Percentiles rank a stretch among this genome's conserved stretches.
These are phyloP conservation scores for Entomobrya multifasciata DNA, from an alignment of 2,888 invertebrate genomes.

Conservation along the genomic window DNA sequence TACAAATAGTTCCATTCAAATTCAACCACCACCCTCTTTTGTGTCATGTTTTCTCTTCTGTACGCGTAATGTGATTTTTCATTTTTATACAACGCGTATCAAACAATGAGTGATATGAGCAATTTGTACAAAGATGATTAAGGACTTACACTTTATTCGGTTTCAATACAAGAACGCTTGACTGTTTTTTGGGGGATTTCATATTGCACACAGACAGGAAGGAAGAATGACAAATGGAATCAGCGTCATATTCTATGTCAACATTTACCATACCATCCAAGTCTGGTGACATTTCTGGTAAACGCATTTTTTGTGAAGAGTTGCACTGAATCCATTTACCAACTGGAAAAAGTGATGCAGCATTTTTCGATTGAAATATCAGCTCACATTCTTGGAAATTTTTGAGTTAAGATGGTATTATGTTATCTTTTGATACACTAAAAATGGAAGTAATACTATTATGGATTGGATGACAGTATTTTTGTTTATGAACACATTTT, in stretches of 20 bases:
- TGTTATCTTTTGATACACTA: no score
- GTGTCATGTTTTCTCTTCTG: neutral
- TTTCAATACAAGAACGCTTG: neutral
- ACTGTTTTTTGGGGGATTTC: neutral
- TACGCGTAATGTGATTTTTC: no score
- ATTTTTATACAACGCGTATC: neutral
- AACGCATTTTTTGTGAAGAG: no score
- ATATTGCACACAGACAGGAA: conserved; percentile 39
- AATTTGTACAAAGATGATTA: conserved; percentile 34
- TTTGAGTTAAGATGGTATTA: no score
- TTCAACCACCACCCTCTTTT: conserved; percentile 5
- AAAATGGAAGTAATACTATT: no score
- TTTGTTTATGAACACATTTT: no score
- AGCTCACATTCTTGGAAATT: no score
- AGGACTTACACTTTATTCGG: conserved; percentile 11
- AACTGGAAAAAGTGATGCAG: no score
- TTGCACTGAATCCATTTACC: no score
- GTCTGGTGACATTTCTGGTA: conserved; percentile 6
- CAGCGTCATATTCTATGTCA: conserved; percentile 37
- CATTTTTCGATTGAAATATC: no score
- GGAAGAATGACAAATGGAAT: conserved; percentile 58
- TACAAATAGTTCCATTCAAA: neutral
- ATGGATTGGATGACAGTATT: no score
- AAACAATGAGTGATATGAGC: conserved; percentile 10
- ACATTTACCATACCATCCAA: neutral